A percentile compares a stretch with the other conserved stretches of the same genome.
phyloP scores from a whole-genome alignment of 2,113 vertebrate species.

The Triplophysa dalaica region DNA sequence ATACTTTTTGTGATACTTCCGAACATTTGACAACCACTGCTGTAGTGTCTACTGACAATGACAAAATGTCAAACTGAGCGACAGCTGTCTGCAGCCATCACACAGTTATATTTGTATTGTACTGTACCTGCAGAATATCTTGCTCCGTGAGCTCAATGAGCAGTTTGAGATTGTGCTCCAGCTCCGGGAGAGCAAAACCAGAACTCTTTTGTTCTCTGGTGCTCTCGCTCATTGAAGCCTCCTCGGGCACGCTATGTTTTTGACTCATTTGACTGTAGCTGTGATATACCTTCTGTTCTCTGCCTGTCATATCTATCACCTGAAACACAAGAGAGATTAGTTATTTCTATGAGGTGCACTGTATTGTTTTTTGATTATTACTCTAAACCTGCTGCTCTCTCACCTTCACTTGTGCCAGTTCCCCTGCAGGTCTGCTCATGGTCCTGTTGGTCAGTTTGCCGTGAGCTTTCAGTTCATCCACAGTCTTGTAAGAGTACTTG shows the following conservation, averaged over 20 bases:
- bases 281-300: constrained; percentile 95
- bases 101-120: background rate
- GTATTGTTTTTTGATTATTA: background rate
- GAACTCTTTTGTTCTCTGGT: constrained; percentile 81
- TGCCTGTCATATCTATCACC: constrained; percentile 98
- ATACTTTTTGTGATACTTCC: background rate
- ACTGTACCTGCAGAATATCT: constrained; percentile 87
- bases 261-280: constrained; percentile 98
- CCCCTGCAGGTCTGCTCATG: constrained; percentile 85
- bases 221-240: constrained; percentile 72
- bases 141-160: constrained; percentile 96
- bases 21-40: background rate
- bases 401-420: constrained; percentile 93
- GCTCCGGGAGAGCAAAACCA: constrained; percentile 87
- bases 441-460: constrained; percentile 80
- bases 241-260: constrained; percentile 91
- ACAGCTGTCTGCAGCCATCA: background rate
- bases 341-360: background rate
- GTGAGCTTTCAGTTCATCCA: constrained; percentile 93
- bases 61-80: background rate
- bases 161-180: constrained; percentile 96
- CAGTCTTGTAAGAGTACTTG: constrained; percentile 92
- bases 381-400: constrained; percentile 26
- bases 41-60: background rate
- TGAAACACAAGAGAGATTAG: constrained; percentile 54